Percentiles rank a stretch among this genome's conserved stretches.
Conservation (phyloP, 2,113 vertebrate genomes). For the Zapus hudsonius region DNA sequence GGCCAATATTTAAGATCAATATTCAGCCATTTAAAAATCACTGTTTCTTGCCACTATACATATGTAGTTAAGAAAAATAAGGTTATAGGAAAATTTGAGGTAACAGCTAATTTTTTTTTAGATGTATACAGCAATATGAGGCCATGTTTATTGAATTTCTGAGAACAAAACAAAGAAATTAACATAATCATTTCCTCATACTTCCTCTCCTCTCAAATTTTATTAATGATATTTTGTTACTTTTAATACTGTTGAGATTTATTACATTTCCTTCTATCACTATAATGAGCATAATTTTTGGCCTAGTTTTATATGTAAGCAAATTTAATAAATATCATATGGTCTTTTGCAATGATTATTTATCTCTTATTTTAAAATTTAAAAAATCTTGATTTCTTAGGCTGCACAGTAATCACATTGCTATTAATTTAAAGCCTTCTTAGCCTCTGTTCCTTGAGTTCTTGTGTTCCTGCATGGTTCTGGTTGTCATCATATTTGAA, state of each 20-base stretch:
- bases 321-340: background rate
- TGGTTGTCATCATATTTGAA: background rate
- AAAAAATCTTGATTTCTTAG: background rate
- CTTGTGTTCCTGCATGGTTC: background rate
- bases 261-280: background rate
- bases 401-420: background rate
- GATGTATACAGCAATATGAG: constrained; percentile 9
- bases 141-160: constrained; percentile 32
- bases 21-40: background rate
- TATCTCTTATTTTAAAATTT: background rate
- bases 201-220: background rate
- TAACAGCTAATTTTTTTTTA: constrained; percentile 20
- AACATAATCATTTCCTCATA: constrained; percentile 1
- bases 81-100: background rate
- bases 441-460: background rate
- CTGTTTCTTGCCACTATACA: background rate
- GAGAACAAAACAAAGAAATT: constrained; percentile 15
- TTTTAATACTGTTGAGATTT: constrained; percentile 2
- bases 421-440: background rate
- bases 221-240: background rate
- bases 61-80: constrained; percentile 22
- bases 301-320: background rate
- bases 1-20: background rate
- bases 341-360: background rate
- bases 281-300: background rate